phyloP scores from a whole-genome alignment of 2,113 vertebrate genomes.

The Silurus glanis region DNA sequence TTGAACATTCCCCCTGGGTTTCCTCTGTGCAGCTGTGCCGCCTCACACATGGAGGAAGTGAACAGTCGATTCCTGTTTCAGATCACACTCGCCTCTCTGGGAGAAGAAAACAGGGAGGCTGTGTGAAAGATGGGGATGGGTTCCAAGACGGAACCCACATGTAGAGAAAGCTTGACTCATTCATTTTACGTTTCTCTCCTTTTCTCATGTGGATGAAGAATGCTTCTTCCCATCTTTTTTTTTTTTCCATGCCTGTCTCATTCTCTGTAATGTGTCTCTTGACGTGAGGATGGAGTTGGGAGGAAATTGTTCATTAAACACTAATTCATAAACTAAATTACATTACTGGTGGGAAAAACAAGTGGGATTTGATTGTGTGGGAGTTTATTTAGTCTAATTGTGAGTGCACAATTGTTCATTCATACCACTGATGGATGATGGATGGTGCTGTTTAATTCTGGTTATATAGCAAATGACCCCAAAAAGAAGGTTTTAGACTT shows the following conservation, averaged over 20 bases:
- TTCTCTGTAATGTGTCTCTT: slow-evolving; percentile 31
- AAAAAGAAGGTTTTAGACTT: not conserved
- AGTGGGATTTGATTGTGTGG: slow-evolving; percentile 13
- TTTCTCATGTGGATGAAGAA: slow-evolving; percentile 29
- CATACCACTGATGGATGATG: not conserved
- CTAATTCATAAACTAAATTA: slow-evolving; percentile 9
- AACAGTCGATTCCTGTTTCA: slow-evolving; percentile 41
- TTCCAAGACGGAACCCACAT: slow-evolving; percentile 29
- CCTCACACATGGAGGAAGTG: slow-evolving; percentile 35
- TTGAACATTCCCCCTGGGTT: slow-evolving; percentile 24
- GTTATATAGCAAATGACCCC: not conserved
- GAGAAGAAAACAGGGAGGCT: slow-evolving; percentile 19
- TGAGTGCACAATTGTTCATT: slow-evolving; percentile 3
- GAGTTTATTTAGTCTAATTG: not conserved
- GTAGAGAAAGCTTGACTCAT: slow-evolving; percentile 48
- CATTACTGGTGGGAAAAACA: slow-evolving; percentile 7
- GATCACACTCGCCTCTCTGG: slow-evolving; percentile 17
- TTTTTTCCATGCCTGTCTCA: slow-evolving; percentile 1
- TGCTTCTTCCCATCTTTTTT: slow-evolving; percentile 13
- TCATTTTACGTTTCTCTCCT: slow-evolving; percentile 26
- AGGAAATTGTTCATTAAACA: slow-evolving; percentile 30
- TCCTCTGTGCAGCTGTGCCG: slow-evolving; percentile 26
- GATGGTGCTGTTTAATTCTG: slow-evolving; percentile 1
- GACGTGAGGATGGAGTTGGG: slow-evolving; percentile 30
- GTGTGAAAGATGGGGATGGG: slow-evolving; percentile 15